Evolutionary conservation across 2,797 vertebrate species (phyloP).

Genomic region (Rachycentron canadum): DNA sequence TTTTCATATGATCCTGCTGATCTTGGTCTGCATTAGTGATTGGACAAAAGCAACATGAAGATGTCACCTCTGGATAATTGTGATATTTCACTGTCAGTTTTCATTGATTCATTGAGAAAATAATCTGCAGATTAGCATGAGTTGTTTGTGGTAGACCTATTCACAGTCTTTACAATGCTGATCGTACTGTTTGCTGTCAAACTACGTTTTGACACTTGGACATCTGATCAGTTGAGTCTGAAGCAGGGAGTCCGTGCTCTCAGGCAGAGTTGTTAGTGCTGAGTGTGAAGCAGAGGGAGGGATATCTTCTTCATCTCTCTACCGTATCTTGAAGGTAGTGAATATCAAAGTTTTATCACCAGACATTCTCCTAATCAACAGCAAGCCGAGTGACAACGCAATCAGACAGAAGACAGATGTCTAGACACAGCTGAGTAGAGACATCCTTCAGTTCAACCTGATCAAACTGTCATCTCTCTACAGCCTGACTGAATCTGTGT

Average conservation of each 20-base stretch:
- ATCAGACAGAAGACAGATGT: slow-evolving; percentile 80
- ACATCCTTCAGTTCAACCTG: slow-evolving; percentile 78
- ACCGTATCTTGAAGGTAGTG: slow-evolving; percentile 20
- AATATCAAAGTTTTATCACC: slow-evolving; percentile 52
- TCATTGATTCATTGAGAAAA: not conserved
- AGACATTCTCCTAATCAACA: slow-evolving; percentile 66
- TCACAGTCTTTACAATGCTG: not conserved
- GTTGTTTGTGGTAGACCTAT: not conserved
- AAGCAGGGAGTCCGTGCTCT: not conserved
- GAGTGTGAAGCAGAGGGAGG: not conserved
- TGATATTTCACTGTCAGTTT: no score
- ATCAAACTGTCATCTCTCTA: slow-evolving; percentile 78
- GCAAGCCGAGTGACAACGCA: slow-evolving; percentile 53
- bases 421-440: slow-evolving; percentile 73
- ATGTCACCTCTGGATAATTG: not conserved
- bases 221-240: not conserved
- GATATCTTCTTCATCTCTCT: slow-evolving; percentile 13
- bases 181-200: not conserved
- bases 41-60: not conserved
- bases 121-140: not conserved
- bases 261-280: not conserved
- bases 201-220: not conserved
- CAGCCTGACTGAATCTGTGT: slow-evolving; percentile 71
- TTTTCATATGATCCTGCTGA: not conserved
- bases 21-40: not conserved